Conservation (phyloP, 2,888 invertebrate genomes). For the Agrochola macilenta region DNA sequence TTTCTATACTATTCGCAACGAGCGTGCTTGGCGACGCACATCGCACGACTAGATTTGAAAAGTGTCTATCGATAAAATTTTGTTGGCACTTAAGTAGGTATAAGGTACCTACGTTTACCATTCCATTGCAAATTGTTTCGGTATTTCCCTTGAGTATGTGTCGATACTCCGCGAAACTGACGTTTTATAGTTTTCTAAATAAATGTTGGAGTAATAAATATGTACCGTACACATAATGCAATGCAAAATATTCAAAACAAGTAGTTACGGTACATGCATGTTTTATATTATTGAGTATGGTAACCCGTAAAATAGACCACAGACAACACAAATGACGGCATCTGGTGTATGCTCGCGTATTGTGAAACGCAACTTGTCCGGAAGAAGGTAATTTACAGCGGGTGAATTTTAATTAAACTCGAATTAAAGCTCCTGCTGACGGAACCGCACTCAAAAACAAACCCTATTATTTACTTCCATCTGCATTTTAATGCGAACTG, state of each 20-base stretch:
- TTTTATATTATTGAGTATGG: conserved; percentile 9
- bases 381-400: conserved; percentile 77
- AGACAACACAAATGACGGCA: conserved; percentile 61
- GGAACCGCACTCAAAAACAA: conserved; percentile 59
- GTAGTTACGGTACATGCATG: neutral
- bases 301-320: conserved; percentile 53
- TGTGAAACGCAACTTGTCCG: conserved; percentile 69
- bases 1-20: conserved; percentile 75
- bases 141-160: conserved; percentile 55
- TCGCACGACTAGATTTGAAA: conserved; percentile 60
- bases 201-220: conserved; percentile 39
- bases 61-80: conserved; percentile 53
- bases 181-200: conserved; percentile 49
- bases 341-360: conserved; percentile 61
- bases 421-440: conserved; percentile 75
- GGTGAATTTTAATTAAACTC: conserved; percentile 79
- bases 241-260: conserved; percentile 30
- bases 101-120: conserved; percentile 37
- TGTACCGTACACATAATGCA: neutral
- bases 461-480: conserved; percentile 53
- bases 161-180: conserved; percentile 43
- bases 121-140: conserved; percentile 57
- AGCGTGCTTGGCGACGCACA: conserved; percentile 53
- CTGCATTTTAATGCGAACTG: conserved; percentile 38
- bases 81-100: conserved; percentile 32